These are phyloP conservation scores for Cossypha niveicapilla DNA, from an alignment of 2,797 vertebrate species.

Conservation along the genomic window DNA sequence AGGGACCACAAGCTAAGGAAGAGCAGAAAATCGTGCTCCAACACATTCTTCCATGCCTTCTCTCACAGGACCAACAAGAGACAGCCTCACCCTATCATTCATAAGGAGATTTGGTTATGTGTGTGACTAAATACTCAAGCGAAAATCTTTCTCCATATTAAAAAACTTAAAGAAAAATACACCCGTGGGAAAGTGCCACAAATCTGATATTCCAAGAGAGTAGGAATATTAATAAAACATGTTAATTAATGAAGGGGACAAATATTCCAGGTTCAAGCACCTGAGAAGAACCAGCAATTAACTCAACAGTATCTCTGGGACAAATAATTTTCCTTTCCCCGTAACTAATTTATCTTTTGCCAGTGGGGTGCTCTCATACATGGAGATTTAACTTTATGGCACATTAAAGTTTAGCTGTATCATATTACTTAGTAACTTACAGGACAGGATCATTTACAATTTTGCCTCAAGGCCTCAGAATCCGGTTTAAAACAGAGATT, in stretches of 20 bases:
- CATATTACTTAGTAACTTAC: not conserved
- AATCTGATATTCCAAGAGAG: not conserved
- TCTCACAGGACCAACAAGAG: not conserved
- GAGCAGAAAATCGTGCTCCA: not conserved
- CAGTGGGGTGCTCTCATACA: not conserved
- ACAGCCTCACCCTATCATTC: not conserved
- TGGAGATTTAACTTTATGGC: not conserved
- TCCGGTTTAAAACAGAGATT: not conserved
- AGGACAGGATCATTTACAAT: not conserved
- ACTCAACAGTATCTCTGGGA: not conserved
- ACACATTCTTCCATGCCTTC: not conserved
- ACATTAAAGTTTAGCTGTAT: constrained; percentile 21
- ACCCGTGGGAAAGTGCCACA: not conserved
- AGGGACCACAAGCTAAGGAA: not conserved
- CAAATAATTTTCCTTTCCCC: not conserved
- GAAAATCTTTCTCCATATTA: not conserved
- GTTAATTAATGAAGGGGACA: not conserved
- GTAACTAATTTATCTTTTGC: constrained; percentile 13
- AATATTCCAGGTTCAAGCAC: not conserved
- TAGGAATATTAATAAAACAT: not conserved
- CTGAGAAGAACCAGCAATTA: not conserved
- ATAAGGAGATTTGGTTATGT: not conserved
- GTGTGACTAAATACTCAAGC: not conserved
- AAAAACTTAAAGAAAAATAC: not conserved
- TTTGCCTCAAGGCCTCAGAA: not conserved